These are phyloP conservation scores for Corythornis cristatus DNA, from an alignment of 2,113 vertebrate genomes.

Conservation along the genomic window DNA sequence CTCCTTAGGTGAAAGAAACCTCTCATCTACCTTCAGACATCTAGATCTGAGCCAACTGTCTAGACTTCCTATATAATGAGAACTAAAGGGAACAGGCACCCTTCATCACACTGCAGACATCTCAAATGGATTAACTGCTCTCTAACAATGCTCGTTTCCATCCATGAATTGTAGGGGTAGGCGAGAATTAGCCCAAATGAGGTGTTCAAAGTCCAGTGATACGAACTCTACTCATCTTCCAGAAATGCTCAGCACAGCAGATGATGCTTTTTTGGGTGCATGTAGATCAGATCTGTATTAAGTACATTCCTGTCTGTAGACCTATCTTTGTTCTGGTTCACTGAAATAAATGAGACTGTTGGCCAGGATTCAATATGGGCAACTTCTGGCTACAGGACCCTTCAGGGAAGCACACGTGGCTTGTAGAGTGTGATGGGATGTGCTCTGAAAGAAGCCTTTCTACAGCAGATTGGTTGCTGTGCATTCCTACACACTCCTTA, in stretches of 20 bases:
- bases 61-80: not conserved
- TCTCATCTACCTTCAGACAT: not conserved
- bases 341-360: not conserved
- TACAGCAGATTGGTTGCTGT: not conserved
- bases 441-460: not conserved
- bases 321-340: not conserved
- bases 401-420: not conserved
- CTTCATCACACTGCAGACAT: not conserved
- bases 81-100: not conserved
- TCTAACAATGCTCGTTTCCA: not conserved
- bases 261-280: not conserved
- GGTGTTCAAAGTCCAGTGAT: not conserved
- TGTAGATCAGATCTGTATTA: not conserved
- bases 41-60: not conserved
- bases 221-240: not conserved
- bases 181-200: not conserved
- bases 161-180: not conserved
- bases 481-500: not conserved
- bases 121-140: not conserved
- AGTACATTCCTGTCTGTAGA: not conserved
- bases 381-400: not conserved
- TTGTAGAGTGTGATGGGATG: not conserved
- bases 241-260: not conserved
- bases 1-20: not conserved
- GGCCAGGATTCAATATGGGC: not conserved